These are phyloP conservation scores for Neocrepidodera transversa DNA, from an alignment of 2,888 invertebrate species.

Conservation along the genomic window DNA sequence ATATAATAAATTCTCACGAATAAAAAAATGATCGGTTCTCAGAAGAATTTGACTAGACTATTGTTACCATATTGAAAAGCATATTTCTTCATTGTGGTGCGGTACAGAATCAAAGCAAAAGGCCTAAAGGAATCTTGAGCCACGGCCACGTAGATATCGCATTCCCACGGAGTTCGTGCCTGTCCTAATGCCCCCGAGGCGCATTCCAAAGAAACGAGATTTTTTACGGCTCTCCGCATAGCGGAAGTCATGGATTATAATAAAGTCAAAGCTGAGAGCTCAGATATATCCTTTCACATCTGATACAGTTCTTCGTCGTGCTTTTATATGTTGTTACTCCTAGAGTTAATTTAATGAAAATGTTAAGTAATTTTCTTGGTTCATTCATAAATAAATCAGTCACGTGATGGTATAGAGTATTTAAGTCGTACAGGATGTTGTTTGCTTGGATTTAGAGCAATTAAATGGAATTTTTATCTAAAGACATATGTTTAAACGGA, in stretches of 20 bases:
- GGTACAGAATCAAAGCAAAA: slow-evolving; percentile 30
- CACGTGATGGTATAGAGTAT: slow-evolving; percentile 8
- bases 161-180: slow-evolving; percentile 41
- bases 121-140: slow-evolving; percentile 32
- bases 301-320: background rate
- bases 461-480: too few species aligned
- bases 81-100: slow-evolving; percentile 24
- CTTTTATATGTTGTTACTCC: background rate
- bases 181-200: slow-evolving; percentile 36
- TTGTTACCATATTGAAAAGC: slow-evolving; percentile 1
- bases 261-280: slow-evolving; percentile 30
- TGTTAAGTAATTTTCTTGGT: slow-evolving; percentile 17
- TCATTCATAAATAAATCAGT: slow-evolving; percentile 28
- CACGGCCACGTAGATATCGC: slow-evolving; percentile 28
- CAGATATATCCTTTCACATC: background rate
- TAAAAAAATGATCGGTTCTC: too few species aligned
- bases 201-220: slow-evolving; percentile 36
- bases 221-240: slow-evolving; percentile 37
- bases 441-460: too few species aligned
- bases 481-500: too few species aligned
- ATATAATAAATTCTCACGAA: too few species aligned
- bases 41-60: slow-evolving; percentile 11
- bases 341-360: background rate
- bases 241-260: slow-evolving; percentile 40
- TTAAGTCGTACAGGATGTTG: too few species aligned